Evolutionary conservation across 2,797 vertebrate species (phyloP), one percentile per base, ranked within the genome.

Genomic region (Rhabdophis nuchalis): DNA sequence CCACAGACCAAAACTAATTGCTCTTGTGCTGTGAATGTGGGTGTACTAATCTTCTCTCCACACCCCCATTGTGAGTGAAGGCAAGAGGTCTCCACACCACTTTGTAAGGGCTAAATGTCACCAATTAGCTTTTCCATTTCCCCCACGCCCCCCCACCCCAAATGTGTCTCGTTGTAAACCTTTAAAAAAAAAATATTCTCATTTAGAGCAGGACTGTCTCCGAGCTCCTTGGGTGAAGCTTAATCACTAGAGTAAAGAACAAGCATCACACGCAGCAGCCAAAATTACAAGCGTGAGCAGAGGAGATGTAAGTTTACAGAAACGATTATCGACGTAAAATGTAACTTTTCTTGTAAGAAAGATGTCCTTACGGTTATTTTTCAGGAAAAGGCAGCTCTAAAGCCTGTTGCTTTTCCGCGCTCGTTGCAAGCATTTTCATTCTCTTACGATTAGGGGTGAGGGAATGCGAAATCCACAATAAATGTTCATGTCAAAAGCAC

Each of bases 1-100:
- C 25, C 91, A 92, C 58, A 56, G 93, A 77, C 85, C 53, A 93
- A 94, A 29, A 61, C 82, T 41, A 91, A 93, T 94, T 93, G 91
- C 93, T 93, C 50, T 88, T 46, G 57, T 85, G 86, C 57, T 32
- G 91, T 93, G 94, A 92, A 82, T 68, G 32, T 68, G 57, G 72
- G 90, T 91, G 93, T 90, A 94, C 23, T 54, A 85, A 87, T 64
- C 60, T 86, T 92, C 36, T 18, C 89, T 61, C 86, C 53, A 72
- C 68, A 32, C n/a, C 56, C 93, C 91, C 53, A 88, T 85, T 85
- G 91, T 85, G 57, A 6, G 2, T 29, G 91, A 93, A 95, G 82
- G 36, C 64, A 56, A 89, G 86, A 91, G 91, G 92, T 95, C 94
- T 94, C 93, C 94, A 93, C 90, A 95, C 82, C 90, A 92, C 92